A percentile compares a stretch with the other conserved stretches of the same genome.
Conservation (phyloP, 2,888 invertebrate genomes). For the Mycalesis mineus region DNA sequence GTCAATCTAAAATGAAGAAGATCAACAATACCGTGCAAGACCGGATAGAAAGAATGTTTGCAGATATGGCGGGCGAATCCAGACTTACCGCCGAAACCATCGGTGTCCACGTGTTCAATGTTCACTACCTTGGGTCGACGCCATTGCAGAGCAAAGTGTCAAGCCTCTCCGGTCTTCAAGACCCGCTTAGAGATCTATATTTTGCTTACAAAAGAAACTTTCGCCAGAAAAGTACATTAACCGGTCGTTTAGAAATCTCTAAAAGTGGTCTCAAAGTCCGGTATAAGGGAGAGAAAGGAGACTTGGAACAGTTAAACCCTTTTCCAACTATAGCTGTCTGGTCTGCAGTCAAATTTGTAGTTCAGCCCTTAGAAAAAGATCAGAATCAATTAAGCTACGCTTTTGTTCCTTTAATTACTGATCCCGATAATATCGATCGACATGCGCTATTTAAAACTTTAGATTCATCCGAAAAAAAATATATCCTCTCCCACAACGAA, state of each 20-base stretch:
- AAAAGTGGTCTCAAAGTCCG: slow-evolving; percentile 85
- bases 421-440: slow-evolving; percentile 88
- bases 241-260: slow-evolving; percentile 83
- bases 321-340: slow-evolving; percentile 95
- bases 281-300: slow-evolving; percentile 80
- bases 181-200: slow-evolving; percentile 86
- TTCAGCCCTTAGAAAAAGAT: slow-evolving; percentile 79
- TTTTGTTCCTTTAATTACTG: slow-evolving; percentile 90
- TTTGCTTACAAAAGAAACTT: slow-evolving; percentile 78
- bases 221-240: slow-evolving; percentile 72
- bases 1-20: slow-evolving; percentile 58
- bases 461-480: slow-evolving; percentile 75
- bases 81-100: slow-evolving; percentile 71
- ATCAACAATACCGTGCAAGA: slow-evolving; percentile 87
- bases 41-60: slow-evolving; percentile 91
- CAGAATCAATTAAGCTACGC: slow-evolving; percentile 81
- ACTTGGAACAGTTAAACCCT: slow-evolving; percentile 84
- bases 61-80: slow-evolving; percentile 81
- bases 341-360: slow-evolving; percentile 92
- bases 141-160: slow-evolving; percentile 88
- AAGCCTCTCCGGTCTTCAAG: slow-evolving; percentile 88
- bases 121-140: slow-evolving; percentile 90
- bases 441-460: slow-evolving; percentile 80
- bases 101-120: slow-evolving; percentile 81
- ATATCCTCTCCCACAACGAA: slow-evolving; percentile 76